A percentile compares a stretch with the other conserved stretches of the same genome.
Conservation (phyloP, 2,113 vertebrate species). For the Phasianus colchicus region DNA sequence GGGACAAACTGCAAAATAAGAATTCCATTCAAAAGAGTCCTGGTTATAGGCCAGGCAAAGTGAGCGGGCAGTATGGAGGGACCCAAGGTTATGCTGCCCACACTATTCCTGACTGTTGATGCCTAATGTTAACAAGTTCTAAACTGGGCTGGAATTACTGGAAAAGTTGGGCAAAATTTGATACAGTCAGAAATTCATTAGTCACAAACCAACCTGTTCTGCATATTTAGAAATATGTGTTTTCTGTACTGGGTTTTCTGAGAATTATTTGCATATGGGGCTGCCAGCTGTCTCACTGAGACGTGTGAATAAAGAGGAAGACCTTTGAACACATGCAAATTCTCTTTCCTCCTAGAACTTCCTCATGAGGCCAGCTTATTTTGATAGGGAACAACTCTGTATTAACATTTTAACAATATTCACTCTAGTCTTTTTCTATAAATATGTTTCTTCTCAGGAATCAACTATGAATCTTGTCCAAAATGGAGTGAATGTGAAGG, state of each 20-base stretch:
- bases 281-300: background rate
- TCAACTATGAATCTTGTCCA: conserved; percentile 79
- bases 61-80: background rate
- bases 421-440: background rate
- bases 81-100: rapidly evolving
- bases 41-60: background rate
- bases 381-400: background rate
- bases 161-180: background rate
- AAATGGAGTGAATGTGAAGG: conserved; percentile 70
- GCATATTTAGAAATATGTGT: background rate
- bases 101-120: background rate
- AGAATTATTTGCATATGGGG: background rate
- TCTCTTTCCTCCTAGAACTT: background rate
- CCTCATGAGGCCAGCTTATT: background rate
- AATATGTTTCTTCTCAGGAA: conserved; percentile 70
- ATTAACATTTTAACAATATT: background rate
- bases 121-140: background rate
- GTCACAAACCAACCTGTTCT: background rate
- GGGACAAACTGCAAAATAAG: background rate
- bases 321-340: background rate
- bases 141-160: background rate
- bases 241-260: background rate
- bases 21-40: background rate
- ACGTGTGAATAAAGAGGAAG: background rate
- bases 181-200: background rate